phyloP scores from a whole-genome alignment of 2,888 invertebrate genomes.

The Leptodirus hochenwartii region DNA sequence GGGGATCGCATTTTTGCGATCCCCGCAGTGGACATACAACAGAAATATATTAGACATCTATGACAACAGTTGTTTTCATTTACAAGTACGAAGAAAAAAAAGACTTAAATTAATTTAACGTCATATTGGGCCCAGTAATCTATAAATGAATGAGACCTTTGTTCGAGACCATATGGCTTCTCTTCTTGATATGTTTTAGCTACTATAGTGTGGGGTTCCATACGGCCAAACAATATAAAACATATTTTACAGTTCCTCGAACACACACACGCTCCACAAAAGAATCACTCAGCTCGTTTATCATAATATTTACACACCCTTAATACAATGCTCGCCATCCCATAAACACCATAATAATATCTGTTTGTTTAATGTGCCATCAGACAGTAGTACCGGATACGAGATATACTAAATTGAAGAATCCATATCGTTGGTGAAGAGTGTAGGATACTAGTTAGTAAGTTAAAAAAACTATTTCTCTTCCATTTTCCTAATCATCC shows the following conservation, averaged over 20 bases:
- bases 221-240: constrained; percentile 14
- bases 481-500: no score
- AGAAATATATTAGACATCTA: no score
- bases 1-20: no score
- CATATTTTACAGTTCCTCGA: constrained; percentile 16
- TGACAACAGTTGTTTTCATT: constrained; percentile 6
- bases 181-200: constrained; percentile 12
- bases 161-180: constrained; percentile 10
- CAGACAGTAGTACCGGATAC: no score
- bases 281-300: constrained; percentile 14
- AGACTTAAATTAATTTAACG: constrained; percentile 14
- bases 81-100: no score
- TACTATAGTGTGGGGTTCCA: constrained; percentile 14
- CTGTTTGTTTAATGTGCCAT: no score
- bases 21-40: no score
- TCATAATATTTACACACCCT: constrained; percentile 15
- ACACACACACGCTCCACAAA: constrained; percentile 14
- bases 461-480: no score
- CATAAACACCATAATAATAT: no score
- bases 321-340: constrained; percentile 6
- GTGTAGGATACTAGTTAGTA: no score
- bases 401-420: no score
- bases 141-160: constrained; percentile 12
- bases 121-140: constrained; percentile 14
- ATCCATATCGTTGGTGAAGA: no score